phyloP scores from a whole-genome alignment of 1,140 invertebrate species.

The Zelostemma sp. region DNA sequence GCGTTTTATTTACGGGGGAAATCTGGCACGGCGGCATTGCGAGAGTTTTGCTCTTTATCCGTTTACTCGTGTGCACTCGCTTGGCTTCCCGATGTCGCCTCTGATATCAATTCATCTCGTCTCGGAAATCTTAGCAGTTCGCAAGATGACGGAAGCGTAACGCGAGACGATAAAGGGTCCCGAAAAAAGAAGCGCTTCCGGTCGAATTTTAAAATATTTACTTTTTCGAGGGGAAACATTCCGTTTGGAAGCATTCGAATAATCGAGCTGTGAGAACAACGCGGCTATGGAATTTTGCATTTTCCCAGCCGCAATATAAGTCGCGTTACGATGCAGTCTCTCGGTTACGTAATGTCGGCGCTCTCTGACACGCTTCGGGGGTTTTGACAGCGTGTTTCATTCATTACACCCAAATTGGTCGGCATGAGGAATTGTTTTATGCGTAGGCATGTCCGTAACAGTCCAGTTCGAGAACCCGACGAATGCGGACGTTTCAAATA shows the following conservation, averaged over 20 bases:
- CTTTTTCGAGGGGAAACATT: not conserved
- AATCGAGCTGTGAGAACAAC: constrained; percentile 3
- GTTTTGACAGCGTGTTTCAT: constrained; percentile 53
- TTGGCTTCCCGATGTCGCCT: constrained; percentile 36
- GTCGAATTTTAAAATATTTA: not conserved
- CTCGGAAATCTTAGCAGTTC: constrained; percentile 15
- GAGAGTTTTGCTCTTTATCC: constrained; percentile 30
- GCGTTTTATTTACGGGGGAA: too few species aligned
- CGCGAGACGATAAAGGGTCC: not conserved
- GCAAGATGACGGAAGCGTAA: not conserved
- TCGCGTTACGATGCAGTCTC: constrained; percentile 33
- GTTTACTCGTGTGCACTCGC: constrained; percentile 25
- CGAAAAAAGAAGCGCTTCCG: not conserved
- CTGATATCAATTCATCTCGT: constrained; percentile 20
- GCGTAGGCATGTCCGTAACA: not conserved
- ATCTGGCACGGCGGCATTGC: too few species aligned
- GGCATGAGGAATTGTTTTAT: not conserved
- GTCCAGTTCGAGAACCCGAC: not conserved
- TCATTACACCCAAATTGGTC: constrained; percentile 32
- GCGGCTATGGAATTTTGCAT: constrained; percentile 36
- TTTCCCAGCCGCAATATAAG: constrained; percentile 47
- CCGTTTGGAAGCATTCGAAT: not conserved
- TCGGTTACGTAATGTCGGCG: constrained; percentile 45
- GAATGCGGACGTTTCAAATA: not conserved
- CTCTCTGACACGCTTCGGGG: constrained; percentile 51